Base-by-base conservation (phyloP, 1,140 invertebrate species). In the Glomeris maerens region DNA sequence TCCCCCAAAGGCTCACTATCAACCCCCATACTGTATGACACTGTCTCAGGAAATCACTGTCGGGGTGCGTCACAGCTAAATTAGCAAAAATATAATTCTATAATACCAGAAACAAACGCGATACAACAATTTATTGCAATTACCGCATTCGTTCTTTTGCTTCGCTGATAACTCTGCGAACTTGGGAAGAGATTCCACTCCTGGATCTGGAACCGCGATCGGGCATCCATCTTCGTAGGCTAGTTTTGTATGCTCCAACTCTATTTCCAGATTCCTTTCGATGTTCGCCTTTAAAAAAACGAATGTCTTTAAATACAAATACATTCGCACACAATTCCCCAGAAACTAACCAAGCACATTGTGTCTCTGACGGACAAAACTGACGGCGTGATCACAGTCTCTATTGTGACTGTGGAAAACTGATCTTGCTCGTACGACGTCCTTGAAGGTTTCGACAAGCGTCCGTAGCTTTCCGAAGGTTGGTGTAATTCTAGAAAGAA, bases 1-100 rank as follows among this genome's bases (percentile, higher is more conserved):
- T 74, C 2, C 86, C 87, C 88, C 87, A 93, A 1, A 94, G 72
- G 1, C 85, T 82, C 1, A 80, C 74, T 59, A 83, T 80, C 1
- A 94, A 69, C 31, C 79, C 74, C 80, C 83, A 90, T n/a, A 90
- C 78, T 38, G 62, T 58, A 14, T 56, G 54, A 47, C 57, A 62
- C 41, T 66, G 64, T 44, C 55, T 48, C n/a, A 66, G 41, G 42
- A 52, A 54, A 14, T 36, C 48, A 23, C 45, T 31, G 54, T 67
- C 64, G 20, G 60, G 57, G 27, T 62, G 59, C 4, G 52, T 13
- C 7, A 36, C 25, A 45, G 28, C 55, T 53, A 13, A 36, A 36
- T 17, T 13, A 36, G 10, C 10, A 17, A 36, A 36, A 36, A 36
- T 36, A 17, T 10, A 36, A 36, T 10, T 36, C 31, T 13, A 13